Percentiles rank a stretch among this genome's conserved stretches.
These are phyloP conservation scores for Bombus confusus DNA, from an alignment of 1,140 invertebrate species.

Conservation along the genomic window DNA sequence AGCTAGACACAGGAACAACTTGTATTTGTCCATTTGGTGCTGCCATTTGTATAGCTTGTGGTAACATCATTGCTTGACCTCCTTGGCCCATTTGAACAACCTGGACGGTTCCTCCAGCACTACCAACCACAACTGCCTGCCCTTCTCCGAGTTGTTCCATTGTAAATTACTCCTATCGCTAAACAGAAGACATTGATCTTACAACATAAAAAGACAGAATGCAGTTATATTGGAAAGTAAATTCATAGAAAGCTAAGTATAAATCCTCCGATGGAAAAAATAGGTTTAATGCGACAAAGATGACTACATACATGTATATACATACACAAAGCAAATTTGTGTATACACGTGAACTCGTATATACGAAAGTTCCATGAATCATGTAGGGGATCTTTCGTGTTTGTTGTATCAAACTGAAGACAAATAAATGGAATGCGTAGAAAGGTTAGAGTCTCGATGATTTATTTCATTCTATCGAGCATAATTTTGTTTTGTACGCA, in stretches of 20 bases:
- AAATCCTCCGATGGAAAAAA: background rate
- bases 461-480: background rate
- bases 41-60: slow-evolving; percentile 86
- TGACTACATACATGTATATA: background rate
- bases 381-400: background rate
- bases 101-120: slow-evolving; percentile 80
- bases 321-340: background rate
- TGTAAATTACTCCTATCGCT: slow-evolving; percentile 24
- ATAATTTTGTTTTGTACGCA: background rate
- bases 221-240: background rate
- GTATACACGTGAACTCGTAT: background rate
- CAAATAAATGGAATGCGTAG: background rate
- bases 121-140: slow-evolving; percentile 81
- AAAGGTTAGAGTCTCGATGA: background rate
- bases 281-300: background rate
- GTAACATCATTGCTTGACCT: slow-evolving; percentile 82
- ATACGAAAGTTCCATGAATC: background rate
- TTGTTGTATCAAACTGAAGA: background rate
- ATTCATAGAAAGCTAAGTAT: background rate
- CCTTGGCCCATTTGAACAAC: slow-evolving; percentile 82
- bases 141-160: slow-evolving; percentile 82
- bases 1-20: slow-evolving; percentile 85
- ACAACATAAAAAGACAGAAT: background rate
- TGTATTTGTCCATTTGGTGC: slow-evolving; percentile 86
- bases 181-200: background rate